phyloP scores from a whole-genome alignment of 2,888 invertebrate genomes.

The Pheosia tremula region DNA sequence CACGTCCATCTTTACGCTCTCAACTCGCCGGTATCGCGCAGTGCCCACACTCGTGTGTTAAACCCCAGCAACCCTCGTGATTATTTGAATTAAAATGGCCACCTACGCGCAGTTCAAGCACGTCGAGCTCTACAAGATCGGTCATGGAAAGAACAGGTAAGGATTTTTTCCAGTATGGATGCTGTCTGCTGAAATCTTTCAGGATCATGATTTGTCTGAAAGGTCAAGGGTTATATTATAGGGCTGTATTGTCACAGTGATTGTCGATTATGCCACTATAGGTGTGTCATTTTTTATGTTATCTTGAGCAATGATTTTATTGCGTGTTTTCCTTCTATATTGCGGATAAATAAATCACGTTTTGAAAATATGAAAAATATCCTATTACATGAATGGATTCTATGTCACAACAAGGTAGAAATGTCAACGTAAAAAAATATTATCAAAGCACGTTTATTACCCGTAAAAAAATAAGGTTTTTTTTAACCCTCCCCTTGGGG shows the following conservation, averaged over 20 bases:
- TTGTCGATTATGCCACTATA: neutral
- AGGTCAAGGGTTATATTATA: slow-evolving; percentile 35
- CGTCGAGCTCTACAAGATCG: slow-evolving; percentile 97
- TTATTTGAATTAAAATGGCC: slow-evolving; percentile 86
- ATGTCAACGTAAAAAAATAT: neutral
- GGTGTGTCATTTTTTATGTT: neutral
- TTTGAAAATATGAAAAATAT: neutral
- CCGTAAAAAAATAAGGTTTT: neutral
- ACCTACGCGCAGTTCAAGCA: slow-evolving; percentile 97
- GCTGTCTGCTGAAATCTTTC: slow-evolving; percentile 47
- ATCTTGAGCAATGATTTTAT: neutral
- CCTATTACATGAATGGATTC: neutral
- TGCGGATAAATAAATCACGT: neutral
- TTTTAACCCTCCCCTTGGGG: neutral
- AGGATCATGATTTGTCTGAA: slow-evolving; percentile 45
- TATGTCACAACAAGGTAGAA: neutral
- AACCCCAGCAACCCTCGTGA: slow-evolving; percentile 48
- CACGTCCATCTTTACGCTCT: slow-evolving; percentile 48
- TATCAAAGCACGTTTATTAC: neutral
- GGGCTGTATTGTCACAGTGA: slow-evolving; percentile 5
- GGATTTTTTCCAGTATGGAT: slow-evolving; percentile 52
- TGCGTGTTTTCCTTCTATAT: neutral
- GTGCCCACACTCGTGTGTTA: slow-evolving; percentile 61
- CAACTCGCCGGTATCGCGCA: slow-evolving; percentile 52
- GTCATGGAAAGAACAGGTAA: slow-evolving; percentile 96